A percentile compares a stretch with the other conserved stretches of the same genome.
phyloP scores from a whole-genome alignment of 1,140 invertebrate species.

The Caenorhabditis latens region DNA sequence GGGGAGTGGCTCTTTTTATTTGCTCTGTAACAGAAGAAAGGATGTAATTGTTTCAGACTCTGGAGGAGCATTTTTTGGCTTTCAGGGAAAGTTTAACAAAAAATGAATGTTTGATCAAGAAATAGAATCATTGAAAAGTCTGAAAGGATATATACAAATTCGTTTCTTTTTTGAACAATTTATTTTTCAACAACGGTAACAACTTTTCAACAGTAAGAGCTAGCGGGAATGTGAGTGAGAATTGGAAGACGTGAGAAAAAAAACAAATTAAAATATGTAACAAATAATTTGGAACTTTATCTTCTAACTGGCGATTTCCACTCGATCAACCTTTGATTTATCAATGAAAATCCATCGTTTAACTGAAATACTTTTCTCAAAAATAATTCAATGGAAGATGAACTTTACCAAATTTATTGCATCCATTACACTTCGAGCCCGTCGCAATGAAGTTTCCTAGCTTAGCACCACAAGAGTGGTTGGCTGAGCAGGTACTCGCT shows the following conservation, averaged over 20 bases:
- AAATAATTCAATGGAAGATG: neutral
- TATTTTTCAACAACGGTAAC: too few relatives aligned
- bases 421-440: conserved; percentile 13
- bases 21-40: conserved; percentile 16
- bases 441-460: neutral
- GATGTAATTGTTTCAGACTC: conserved; percentile 18
- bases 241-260: too few relatives aligned
- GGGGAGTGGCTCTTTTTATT: conserved; percentile 48
- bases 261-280: too few relatives aligned
- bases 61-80: neutral
- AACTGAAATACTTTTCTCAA: neutral
- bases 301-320: neutral
- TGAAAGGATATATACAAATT: too few relatives aligned
- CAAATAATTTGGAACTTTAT: too few relatives aligned
- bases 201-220: too few relatives aligned
- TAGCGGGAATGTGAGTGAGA: too few relatives aligned
- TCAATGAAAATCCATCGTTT: conserved; percentile 31
- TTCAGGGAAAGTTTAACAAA: neutral
- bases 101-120: neutral
- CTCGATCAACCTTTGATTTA: conserved; percentile 4
- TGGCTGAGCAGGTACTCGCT: neutral
- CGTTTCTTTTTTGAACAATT: too few relatives aligned
- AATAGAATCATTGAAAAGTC: neutral
- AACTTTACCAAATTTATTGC: neutral
- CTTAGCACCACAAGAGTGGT: conserved; percentile 1